These are phyloP conservation scores for Dysmachus trigonus DNA, from an alignment of 2,888 invertebrate species.

Conservation along the genomic window DNA sequence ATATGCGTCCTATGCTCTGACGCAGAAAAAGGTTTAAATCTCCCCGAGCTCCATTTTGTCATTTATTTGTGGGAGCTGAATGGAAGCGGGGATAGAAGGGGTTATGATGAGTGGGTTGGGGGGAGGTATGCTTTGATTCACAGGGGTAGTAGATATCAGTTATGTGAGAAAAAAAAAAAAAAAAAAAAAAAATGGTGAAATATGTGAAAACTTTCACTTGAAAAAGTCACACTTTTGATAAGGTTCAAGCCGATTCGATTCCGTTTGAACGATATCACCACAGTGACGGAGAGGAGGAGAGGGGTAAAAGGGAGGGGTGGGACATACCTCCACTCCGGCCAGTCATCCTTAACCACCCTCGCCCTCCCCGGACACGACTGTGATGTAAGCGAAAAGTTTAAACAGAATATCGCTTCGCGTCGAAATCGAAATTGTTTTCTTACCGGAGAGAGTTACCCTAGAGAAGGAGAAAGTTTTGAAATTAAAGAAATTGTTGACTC, in stretches of 20 bases:
- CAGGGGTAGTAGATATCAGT: neutral
- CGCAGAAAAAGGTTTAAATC: conserved; percentile 28
- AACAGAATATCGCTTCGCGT: neutral
- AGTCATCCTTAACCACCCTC: neutral
- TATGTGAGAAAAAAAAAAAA: neutral
- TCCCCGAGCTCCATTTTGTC: neutral
- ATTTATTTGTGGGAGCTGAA: neutral
- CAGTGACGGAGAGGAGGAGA: too few relatives aligned
- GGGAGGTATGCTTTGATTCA: neutral
- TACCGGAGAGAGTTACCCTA: neutral
- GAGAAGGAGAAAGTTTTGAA: conserved; percentile 15
- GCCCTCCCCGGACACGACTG: neutral
- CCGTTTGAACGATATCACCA: neutral
- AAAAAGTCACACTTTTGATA: neutral
- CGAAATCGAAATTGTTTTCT: neutral
- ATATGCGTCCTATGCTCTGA: conserved; percentile 22
- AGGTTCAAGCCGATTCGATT: neutral
- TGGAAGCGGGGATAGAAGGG: too few relatives aligned
- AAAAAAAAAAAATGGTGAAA: neutral
- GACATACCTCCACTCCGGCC: neutral
- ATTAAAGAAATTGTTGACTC: conserved; percentile 30
- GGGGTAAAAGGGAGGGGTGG: too few relatives aligned
- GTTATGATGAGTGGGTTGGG: too few relatives aligned
- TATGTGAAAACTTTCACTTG: conserved; percentile 17
- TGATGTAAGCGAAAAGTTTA: neutral